Conservation (phyloP, 2,113 vertebrate genomes). For the Eurypyga helias region DNA sequence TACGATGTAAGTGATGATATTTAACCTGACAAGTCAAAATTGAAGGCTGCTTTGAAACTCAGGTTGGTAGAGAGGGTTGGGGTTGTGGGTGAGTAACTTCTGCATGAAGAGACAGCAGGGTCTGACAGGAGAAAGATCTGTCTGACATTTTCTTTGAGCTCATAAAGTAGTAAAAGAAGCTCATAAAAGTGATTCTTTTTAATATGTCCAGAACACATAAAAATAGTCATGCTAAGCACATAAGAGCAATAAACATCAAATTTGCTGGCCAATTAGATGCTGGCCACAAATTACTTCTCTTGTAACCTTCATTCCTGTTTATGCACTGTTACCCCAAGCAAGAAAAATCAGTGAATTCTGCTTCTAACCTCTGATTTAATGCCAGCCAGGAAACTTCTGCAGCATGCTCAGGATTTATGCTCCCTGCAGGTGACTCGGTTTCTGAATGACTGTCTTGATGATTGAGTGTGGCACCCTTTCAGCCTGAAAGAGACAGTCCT, state of each 20-base stretch:
- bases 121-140: neutral
- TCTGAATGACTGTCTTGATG: neutral
- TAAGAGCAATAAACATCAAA: neutral
- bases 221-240: neutral
- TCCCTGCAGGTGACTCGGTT: neutral
- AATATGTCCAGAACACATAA: neutral
- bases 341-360: neutral
- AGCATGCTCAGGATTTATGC: neutral
- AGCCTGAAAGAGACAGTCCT: neutral
- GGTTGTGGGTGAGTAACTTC: neutral
- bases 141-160: conserved; percentile 11
- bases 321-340: neutral
- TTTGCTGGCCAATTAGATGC: neutral
- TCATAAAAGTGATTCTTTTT: neutral
- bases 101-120: neutral
- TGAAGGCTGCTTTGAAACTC: neutral
- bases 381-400: neutral
- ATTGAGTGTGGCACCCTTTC: neutral
- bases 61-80: neutral
- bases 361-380: neutral
- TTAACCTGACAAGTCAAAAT: neutral
- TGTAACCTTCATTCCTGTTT: neutral
- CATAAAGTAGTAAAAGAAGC: neutral
- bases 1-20: neutral
- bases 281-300: neutral